Evolutionary conservation across 2,113 vertebrate genomes (phyloP).

Genomic region (Caracal caracal): DNA sequence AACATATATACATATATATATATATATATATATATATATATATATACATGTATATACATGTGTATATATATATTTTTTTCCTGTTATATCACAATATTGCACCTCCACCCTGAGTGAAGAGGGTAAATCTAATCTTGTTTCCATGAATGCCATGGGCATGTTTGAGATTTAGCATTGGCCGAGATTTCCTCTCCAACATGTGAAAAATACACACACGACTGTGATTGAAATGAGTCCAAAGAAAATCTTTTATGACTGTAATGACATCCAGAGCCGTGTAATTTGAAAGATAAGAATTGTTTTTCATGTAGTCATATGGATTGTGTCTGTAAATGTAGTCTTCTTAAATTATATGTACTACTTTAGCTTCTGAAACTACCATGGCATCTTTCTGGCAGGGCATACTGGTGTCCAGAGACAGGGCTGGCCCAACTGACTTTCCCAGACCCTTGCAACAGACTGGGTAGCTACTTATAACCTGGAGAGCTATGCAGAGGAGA

Average conservation of each 20-base stretch:
- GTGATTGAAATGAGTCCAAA: background rate
- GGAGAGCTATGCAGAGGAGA: background rate
- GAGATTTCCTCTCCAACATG: background rate
- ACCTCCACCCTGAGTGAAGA: background rate
- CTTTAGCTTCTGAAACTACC: background rate
- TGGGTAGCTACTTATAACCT: background rate
- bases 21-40: background rate
- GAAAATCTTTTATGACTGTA: background rate
- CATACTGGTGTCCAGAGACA: background rate
- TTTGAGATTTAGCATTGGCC: background rate
- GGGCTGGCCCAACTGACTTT: background rate
- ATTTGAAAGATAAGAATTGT: constrained; percentile 34
- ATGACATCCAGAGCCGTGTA: background rate
- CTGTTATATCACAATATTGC: background rate
- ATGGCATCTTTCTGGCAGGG: background rate
- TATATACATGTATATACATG: accelerated
- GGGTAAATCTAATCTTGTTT: background rate
- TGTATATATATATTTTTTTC: background rate
- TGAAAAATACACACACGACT: background rate
- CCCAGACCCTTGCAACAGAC: background rate
- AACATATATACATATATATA: background rate
- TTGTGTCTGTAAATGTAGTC: background rate
- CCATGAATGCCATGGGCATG: background rate
- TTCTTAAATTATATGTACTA: background rate
- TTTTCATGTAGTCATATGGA: background rate